Percentiles rank a stretch among this genome's conserved stretches.
Evolutionary conservation across 2,797 vertebrate species (phyloP).

Genomic region (Scolopax bukidnonensis): DNA sequence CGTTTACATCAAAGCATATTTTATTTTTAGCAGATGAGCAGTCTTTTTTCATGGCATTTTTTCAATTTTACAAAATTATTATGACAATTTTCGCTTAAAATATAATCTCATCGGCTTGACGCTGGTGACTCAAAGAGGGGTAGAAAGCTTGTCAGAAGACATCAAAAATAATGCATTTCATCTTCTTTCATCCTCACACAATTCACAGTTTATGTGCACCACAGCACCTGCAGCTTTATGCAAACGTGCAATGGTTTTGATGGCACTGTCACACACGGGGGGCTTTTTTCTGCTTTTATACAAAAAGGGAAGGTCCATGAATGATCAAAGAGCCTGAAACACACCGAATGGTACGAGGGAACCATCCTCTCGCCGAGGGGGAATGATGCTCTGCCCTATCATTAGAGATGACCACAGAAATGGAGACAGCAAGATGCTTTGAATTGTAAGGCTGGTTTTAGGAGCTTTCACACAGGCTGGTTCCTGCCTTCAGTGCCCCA

Average conservation of each 20-base stretch:
- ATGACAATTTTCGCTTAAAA: neutral
- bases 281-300: neutral
- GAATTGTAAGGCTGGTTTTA: conserved; percentile 33
- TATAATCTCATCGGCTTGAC: neutral
- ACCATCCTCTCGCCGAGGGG: accelerated
- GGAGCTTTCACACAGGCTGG: neutral
- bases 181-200: neutral
- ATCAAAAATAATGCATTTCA: neutral
- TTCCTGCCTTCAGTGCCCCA: neutral
- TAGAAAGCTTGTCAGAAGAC: neutral
- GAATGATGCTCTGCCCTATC: neutral
- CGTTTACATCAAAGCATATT: neutral
- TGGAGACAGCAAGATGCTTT: neutral
- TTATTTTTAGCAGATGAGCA: neutral
- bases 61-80: neutral
- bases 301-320: neutral
- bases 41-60: neutral
- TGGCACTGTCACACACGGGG: neutral
- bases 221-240: conserved; percentile 12
- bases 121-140: neutral
- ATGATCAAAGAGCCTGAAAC: neutral
- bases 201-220: neutral
- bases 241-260: neutral
- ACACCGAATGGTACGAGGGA: accelerated
- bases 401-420: neutral